Evolutionary conservation across 1,140 invertebrate species (phyloP), one percentile per base, ranked within the genome.

Genomic region (Vanessa atalanta): DNA sequence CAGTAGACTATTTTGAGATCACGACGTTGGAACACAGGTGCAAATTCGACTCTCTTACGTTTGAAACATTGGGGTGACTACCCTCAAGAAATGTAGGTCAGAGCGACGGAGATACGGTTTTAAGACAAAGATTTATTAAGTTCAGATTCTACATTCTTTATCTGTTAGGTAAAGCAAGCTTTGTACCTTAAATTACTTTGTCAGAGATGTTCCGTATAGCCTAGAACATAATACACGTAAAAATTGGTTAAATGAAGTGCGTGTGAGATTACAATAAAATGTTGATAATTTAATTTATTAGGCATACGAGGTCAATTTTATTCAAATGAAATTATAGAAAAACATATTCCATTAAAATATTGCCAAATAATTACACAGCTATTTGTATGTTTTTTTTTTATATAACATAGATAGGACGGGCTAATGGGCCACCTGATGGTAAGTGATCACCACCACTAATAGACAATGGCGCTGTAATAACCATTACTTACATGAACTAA

Each of bases 91-190:
- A 68, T 47, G 51, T 68, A 55, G 66, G 66, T 68, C 66, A 68
- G 53, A 16, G 14, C 31, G 31, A 57, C 53, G 66, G 31, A 68
- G 66, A 57, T 57, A 57, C 66, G 23, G 16, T 68, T 57, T 23
- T 26, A 23, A 68, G 66, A 68, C 53, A 68, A 68, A 57, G 66
- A 68, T 68, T 68, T 68, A 68, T 68, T 60, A 68, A 68, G 37
- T 53, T 68, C 66, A 68, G 66, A 68, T 68, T 57, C 50, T 55
- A 43, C 47, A 43, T 68, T 68, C 66, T 68, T 43, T 68, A 47
- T 50, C 65, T 57, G 16, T 23, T 13, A 57, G 16, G 53, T 57
- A 23, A 57, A n/a, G 53, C 8, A 23, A 57, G 20, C 20, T 57
- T 57, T 23, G 9, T 14, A 11, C 12, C 53, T 57, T 1, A 23